phyloP scores from a whole-genome alignment of 2,888 invertebrate genomes.

The Anticlea derivata region DNA sequence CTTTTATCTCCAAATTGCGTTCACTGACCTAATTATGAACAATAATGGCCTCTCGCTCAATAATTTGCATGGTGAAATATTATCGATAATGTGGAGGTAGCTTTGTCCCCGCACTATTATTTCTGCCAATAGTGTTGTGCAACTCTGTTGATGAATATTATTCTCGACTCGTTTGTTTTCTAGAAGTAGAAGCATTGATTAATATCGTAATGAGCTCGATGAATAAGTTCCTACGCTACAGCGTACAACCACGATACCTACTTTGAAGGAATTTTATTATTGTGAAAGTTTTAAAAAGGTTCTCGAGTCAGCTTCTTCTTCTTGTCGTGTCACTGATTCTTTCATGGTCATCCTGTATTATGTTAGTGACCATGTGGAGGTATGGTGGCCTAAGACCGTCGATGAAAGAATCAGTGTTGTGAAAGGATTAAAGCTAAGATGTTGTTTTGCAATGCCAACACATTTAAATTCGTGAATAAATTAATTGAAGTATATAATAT shows the following conservation, averaged over 20 bases:
- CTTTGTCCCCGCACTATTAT: constrained; percentile 47
- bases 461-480: too few relatives aligned
- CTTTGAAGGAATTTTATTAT: not conserved
- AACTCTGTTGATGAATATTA: constrained; percentile 29
- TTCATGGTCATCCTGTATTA: too few relatives aligned
- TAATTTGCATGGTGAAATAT: constrained; percentile 23
- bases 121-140: constrained; percentile 21
- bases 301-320: not conserved
- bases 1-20: constrained; percentile 9
- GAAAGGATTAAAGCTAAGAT: too few relatives aligned
- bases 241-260: constrained; percentile 35
- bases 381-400: too few relatives aligned
- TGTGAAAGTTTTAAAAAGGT: too few relatives aligned
- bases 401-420: too few relatives aligned
- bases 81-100: constrained; percentile 15
- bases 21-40: constrained; percentile 9
- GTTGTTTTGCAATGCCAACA: too few relatives aligned
- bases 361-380: too few relatives aligned
- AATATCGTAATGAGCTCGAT: constrained; percentile 76
- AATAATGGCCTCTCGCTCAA: constrained; percentile 1
- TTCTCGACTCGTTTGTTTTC: constrained; percentile 50
- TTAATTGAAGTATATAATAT: too few relatives aligned
- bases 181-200: constrained; percentile 67
- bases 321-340: too few relatives aligned
- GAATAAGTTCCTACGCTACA: constrained; percentile 47